A percentile compares a stretch with the other conserved stretches of the same genome.
phyloP scores from a whole-genome alignment of 2,113 vertebrate genomes.

The Mobula birostris region DNA sequence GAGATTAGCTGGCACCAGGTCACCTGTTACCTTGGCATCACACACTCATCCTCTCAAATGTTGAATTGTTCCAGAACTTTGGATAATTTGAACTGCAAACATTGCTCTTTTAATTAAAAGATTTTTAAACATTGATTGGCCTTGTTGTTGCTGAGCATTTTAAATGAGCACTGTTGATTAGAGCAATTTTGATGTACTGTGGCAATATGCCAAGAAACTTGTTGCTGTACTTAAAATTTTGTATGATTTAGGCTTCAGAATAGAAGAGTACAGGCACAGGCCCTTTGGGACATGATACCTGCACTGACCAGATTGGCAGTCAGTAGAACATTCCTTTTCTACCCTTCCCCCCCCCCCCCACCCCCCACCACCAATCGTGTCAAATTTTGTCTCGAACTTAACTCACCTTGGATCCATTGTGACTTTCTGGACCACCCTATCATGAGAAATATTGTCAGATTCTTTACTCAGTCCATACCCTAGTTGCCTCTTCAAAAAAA shows the following conservation, averaged over 20 bases:
- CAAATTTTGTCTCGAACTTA: too few relatives aligned
- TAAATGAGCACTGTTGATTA: constrained; percentile 19
- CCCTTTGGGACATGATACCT: too few relatives aligned
- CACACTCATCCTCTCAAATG: neutral
- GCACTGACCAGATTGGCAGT: too few relatives aligned
- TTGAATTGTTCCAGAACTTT: neutral
- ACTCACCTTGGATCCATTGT: too few relatives aligned
- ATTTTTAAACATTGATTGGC: constrained; percentile 9
- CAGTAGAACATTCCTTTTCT: too few relatives aligned
- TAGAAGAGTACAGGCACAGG: too few relatives aligned
- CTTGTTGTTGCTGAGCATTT: constrained; percentile 14
- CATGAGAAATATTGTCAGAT: too few relatives aligned
- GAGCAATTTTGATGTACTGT: constrained; percentile 3
- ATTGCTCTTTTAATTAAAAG: constrained; percentile 6
- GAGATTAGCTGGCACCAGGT: neutral
- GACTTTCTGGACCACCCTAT: too few relatives aligned
- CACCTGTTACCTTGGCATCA: neutral
- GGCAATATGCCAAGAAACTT: neutral
- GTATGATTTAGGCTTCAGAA: neutral
- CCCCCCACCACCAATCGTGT: too few relatives aligned
- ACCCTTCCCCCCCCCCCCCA: too few relatives aligned
- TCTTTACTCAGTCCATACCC: too few relatives aligned
- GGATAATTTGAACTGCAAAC: neutral
- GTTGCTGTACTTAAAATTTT: constrained; percentile 9
- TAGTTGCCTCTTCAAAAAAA: too few relatives aligned